Conservation (phyloP, 1,140 invertebrate genomes). For the Atta cephalotes region DNA sequence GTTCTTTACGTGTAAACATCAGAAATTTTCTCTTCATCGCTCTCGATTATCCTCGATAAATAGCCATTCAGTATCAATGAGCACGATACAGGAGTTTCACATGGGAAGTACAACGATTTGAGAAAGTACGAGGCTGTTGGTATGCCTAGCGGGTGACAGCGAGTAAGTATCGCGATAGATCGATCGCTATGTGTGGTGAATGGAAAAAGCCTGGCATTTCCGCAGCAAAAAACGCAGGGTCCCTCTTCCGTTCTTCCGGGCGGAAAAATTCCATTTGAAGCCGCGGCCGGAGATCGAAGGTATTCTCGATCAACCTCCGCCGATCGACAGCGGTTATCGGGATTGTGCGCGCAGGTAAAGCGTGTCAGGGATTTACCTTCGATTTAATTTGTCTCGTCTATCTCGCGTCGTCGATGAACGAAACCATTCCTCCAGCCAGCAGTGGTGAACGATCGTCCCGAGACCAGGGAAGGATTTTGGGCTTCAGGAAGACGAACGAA, state of each 20-base stretch:
- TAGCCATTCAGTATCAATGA: constrained; percentile 3
- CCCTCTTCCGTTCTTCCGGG: constrained; percentile 12
- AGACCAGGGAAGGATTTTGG: constrained; percentile 47
- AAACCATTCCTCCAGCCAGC: constrained; percentile 39
- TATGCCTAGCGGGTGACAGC: not conserved
- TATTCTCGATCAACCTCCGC: constrained; percentile 24
- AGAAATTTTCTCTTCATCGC: constrained; percentile 3
- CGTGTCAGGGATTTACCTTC: constrained; percentile 65
- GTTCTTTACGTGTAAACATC: not conserved
- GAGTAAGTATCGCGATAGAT: constrained; percentile 31
- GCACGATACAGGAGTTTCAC: not conserved
- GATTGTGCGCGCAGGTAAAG: constrained; percentile 37
- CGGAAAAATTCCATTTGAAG: constrained; percentile 54
- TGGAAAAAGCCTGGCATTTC: constrained; percentile 16
- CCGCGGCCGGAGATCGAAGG: constrained; percentile 43
- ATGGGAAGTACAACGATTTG: constrained; percentile 8
- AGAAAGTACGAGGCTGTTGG: constrained; percentile 8
- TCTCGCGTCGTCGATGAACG: constrained; percentile 65
- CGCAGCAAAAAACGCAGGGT: constrained; percentile 19
- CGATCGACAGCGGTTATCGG: constrained; percentile 31
- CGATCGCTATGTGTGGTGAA: constrained; percentile 8
- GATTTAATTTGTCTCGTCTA: constrained; percentile 69
- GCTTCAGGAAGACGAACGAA: constrained; percentile 72
- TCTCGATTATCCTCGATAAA: constrained; percentile 41
- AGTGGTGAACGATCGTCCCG: constrained; percentile 43